phyloP scores from a whole-genome alignment of 2,113 vertebrate genomes.

The Cathartes aura region DNA sequence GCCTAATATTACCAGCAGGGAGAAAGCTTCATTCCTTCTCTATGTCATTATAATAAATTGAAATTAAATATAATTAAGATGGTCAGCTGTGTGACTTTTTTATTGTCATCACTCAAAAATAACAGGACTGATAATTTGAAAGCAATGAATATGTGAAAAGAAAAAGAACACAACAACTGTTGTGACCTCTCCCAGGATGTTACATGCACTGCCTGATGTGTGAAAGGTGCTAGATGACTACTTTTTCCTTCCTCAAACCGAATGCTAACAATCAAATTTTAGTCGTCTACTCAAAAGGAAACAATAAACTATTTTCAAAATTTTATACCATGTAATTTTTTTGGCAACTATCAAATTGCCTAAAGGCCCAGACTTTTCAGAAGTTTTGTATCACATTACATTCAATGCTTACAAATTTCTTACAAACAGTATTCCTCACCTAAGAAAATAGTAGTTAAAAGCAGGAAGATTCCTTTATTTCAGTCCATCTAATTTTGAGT shows the following conservation, averaged over 20 bases:
- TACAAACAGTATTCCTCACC: background rate
- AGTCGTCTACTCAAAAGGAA: background rate
- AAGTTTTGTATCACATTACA: background rate
- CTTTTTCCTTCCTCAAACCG: background rate
- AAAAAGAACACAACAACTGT: background rate
- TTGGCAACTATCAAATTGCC: background rate
- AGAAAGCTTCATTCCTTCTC: background rate
- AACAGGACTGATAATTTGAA: background rate
- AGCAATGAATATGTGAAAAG: background rate
- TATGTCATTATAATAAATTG: background rate
- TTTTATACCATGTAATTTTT: background rate
- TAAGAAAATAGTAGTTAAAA: background rate
- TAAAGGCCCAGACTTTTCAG: background rate
- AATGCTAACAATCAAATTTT: background rate
- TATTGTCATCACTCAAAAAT: background rate
- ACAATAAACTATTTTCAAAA: background rate
- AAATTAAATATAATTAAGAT: background rate
- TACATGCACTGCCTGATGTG: fast-evolving
- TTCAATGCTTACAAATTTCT: background rate
- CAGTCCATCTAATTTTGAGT: background rate
- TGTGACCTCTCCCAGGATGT: background rate
- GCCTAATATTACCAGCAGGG: background rate
- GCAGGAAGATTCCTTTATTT: background rate
- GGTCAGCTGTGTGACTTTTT: background rate
- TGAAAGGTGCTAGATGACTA: background rate